These are phyloP conservation scores for Sminthurinus aureus DNA, from an alignment of 2,888 invertebrate genomes.

Conservation along the genomic window DNA sequence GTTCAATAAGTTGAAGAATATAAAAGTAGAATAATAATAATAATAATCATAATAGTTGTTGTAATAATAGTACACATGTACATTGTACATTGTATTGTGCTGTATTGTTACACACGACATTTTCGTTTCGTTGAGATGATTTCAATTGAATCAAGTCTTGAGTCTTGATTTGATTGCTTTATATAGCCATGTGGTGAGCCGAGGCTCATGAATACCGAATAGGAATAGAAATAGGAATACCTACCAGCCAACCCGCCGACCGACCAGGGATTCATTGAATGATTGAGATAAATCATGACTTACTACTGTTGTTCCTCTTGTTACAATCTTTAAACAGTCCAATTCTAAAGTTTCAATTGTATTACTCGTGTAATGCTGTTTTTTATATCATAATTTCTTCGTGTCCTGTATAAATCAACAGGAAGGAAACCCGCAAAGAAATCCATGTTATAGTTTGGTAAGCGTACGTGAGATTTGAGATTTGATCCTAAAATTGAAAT, in stretches of 20 bases:
- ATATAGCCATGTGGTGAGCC: slow-evolving; percentile 37
- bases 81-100: too few relatives aligned
- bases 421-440: too few relatives aligned
- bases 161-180: slow-evolving; percentile 47
- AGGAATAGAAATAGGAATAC: slow-evolving; percentile 5
- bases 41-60: slow-evolving; percentile 21
- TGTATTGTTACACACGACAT: too few relatives aligned
- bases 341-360: not conserved
- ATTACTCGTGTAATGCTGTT: too few relatives aligned
- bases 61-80: slow-evolving; percentile 22
- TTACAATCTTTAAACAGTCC: not conserved
- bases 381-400: too few relatives aligned
- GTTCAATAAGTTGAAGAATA: not conserved
- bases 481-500: too few relatives aligned
- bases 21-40: not conserved
- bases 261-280: slow-evolving; percentile 32
- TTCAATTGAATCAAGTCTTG: slow-evolving; percentile 45
- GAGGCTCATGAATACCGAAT: slow-evolving; percentile 30
- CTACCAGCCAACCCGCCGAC: too few relatives aligned
- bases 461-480: too few relatives aligned
- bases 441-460: too few relatives aligned
- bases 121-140: slow-evolving; percentile 38
- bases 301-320: slow-evolving; percentile 1
- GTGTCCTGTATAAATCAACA: too few relatives aligned
- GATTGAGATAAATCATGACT: slow-evolving; percentile 38